These are phyloP conservation scores for Manduca sexta DNA, from an alignment of 1,140 invertebrate species.

Conservation along the genomic window DNA sequence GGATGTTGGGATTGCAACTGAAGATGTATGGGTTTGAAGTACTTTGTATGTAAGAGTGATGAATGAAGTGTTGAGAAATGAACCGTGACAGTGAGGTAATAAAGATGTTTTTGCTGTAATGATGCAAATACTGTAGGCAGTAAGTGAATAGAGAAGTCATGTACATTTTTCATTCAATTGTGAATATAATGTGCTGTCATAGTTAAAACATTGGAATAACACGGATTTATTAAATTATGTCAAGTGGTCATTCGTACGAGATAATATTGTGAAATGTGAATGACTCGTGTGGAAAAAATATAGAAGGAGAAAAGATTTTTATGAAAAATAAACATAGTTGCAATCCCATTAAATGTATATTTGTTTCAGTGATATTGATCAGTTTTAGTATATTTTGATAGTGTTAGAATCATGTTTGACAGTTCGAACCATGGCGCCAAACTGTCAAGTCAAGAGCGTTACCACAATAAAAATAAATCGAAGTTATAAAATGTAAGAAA, in stretches of 20 bases:
- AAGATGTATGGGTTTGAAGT: background rate
- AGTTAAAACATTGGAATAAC: too few relatives aligned
- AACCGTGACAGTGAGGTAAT: too few relatives aligned
- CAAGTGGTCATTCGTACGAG: too few relatives aligned
- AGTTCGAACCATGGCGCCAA: background rate
- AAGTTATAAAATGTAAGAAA: background rate
- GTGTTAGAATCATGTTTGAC: slow-evolving; percentile 14
- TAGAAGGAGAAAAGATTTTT: background rate
- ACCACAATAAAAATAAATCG: slow-evolving; percentile 12
- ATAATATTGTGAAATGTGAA: too few relatives aligned
- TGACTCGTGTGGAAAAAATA: background rate
- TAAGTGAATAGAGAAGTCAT: too few relatives aligned
- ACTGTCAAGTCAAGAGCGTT: slow-evolving; percentile 6
- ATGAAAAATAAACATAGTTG: background rate
- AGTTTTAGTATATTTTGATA: background rate
- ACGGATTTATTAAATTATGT: too few relatives aligned
- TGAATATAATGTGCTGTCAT: too few relatives aligned
- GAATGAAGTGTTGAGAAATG: too few relatives aligned
- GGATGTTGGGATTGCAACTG: slow-evolving; percentile 1
- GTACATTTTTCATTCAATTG: too few relatives aligned
- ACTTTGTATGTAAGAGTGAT: background rate
- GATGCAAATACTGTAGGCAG: too few relatives aligned
- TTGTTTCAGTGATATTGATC: background rate
- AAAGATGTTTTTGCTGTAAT: too few relatives aligned
- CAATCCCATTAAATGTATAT: background rate